Conservation (phyloP, 1,140 invertebrate species). For the Diprion similis region DNA sequence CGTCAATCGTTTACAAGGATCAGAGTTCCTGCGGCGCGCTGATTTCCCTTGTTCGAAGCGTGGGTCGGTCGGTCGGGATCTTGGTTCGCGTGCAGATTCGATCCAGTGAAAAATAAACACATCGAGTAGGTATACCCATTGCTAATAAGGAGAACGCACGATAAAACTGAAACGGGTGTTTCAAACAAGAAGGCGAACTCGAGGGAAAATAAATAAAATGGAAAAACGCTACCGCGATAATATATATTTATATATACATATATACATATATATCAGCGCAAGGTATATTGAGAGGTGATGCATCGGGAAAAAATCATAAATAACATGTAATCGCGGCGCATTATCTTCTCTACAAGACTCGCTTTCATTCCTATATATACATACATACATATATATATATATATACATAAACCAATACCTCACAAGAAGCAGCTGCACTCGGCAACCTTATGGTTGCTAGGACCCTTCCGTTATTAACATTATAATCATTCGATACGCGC, state of each 20-base stretch:
- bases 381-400: no score
- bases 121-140: no score
- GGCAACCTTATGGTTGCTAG: background rate
- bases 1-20: background rate
- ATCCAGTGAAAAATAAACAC: background rate
- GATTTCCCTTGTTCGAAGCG: no score
- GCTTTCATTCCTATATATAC: background rate
- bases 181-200: no score
- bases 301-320: background rate
- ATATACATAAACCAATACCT: conserved; percentile 4
- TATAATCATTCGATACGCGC: background rate
- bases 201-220: no score
- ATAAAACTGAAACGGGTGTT: no score
- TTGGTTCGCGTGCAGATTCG: background rate
- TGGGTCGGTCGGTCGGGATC: no score
- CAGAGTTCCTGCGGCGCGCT: no score
- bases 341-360: conserved; percentile 5
- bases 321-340: conserved; percentile 1
- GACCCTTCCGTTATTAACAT: background rate
- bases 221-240: no score
- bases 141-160: no score
- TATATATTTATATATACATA: no score
- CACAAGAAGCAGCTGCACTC: background rate
- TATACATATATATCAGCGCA: no score
- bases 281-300: background rate